These are phyloP conservation scores for Delia radicum DNA, from an alignment of 1,140 invertebrate species.

Conservation along the genomic window DNA sequence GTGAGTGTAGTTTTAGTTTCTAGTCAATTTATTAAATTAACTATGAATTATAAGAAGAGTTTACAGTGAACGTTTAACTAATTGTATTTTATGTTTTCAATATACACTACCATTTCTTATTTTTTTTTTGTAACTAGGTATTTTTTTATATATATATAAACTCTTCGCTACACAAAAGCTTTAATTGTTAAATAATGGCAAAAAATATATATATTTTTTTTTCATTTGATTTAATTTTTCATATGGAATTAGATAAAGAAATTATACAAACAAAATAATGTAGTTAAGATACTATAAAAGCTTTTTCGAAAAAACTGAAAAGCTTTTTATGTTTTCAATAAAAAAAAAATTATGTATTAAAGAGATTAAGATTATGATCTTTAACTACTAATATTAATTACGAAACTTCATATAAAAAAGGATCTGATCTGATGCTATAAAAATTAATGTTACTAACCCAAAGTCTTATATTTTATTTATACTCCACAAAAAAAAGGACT, in stretches of 20 bases:
- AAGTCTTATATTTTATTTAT: too few species aligned
- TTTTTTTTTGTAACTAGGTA: constrained; percentile 10
- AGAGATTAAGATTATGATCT: too few species aligned
- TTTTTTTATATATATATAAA: not conserved
- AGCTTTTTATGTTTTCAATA: too few species aligned
- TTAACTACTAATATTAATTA: too few species aligned
- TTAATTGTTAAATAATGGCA: not conserved
- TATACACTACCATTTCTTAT: constrained; percentile 3
- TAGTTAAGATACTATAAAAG: too few species aligned
- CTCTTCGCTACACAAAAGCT: constrained; percentile 18
- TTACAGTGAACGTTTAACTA: not conserved
- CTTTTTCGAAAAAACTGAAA: too few species aligned
- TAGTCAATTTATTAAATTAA: not conserved
- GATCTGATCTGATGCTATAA: too few species aligned
- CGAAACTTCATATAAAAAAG: too few species aligned
- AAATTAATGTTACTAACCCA: too few species aligned
- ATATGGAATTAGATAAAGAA: not conserved
- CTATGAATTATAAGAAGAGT: not conserved
- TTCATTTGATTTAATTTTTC: not conserved
- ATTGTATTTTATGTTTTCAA: constrained; percentile 1
- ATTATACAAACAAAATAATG: not conserved
- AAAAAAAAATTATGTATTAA: too few species aligned
- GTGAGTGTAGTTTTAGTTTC: not conserved
- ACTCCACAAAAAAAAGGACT: too few species aligned
- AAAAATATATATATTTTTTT: not conserved